Evolutionary conservation across 2,113 vertebrate genomes (phyloP).

Genomic region (Podocnemis expansa): DNA sequence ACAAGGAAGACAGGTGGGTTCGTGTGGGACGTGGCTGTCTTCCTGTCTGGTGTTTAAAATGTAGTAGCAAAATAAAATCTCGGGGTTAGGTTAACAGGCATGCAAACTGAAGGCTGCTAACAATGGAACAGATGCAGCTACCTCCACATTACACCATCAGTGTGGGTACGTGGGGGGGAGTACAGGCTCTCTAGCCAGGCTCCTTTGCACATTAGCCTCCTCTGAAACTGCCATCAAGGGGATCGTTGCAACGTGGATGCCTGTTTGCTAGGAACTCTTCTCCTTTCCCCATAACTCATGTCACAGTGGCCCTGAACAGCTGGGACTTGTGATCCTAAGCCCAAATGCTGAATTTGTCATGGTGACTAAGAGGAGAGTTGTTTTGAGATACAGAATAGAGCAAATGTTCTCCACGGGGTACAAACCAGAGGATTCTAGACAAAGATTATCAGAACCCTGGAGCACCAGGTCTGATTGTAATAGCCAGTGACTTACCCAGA

Average conservation of each 20-base stretch:
- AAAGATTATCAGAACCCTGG: background rate
- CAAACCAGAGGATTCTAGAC: background rate
- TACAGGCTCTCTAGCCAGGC: background rate
- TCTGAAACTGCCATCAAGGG: background rate
- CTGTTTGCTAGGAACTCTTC: background rate
- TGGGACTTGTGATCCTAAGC: background rate
- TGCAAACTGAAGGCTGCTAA: background rate
- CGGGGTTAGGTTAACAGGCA: background rate
- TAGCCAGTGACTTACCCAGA: background rate
- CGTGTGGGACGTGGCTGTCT: background rate
- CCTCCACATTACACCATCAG: background rate
- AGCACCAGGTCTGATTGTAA: background rate
- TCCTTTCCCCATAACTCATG: background rate
- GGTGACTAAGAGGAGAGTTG: background rate
- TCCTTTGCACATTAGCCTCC: background rate
- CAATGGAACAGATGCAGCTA: background rate
- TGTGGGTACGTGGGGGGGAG: background rate
- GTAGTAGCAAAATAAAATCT: background rate
- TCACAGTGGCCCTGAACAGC: background rate
- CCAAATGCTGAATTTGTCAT: background rate
- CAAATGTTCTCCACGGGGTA: background rate
- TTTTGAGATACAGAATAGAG: background rate
- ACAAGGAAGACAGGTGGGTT: background rate
- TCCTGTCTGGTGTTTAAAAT: background rate
- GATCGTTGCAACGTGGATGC: background rate